Conservation (phyloP, 2,797 vertebrate species). For the Tenualosa thibaudeaui region DNA sequence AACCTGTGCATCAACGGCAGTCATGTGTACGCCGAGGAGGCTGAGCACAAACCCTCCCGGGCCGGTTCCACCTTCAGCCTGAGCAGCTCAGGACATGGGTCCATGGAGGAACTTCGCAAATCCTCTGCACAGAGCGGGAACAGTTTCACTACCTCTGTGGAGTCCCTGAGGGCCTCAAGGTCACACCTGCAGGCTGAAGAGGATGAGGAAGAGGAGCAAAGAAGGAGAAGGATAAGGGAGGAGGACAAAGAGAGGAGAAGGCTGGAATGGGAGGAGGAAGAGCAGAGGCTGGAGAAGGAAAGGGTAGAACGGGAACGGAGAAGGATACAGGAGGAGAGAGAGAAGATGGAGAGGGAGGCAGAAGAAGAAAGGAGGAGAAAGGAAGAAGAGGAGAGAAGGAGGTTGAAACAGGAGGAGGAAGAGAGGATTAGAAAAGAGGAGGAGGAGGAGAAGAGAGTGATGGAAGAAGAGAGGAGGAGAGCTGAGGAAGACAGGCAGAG, state of each 20-base stretch:
- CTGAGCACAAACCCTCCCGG: slow-evolving; percentile 57
- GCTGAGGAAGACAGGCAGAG: neutral
- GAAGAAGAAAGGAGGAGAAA: neutral
- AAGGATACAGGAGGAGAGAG: neutral
- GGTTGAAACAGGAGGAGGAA: neutral
- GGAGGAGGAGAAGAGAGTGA: slow-evolving; percentile 14
- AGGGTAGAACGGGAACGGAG: slow-evolving; percentile 30
- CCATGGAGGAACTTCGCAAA: slow-evolving; percentile 71
- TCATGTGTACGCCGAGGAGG: slow-evolving; percentile 83
- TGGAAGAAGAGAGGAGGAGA: neutral
- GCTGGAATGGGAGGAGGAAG: slow-evolving; percentile 30
- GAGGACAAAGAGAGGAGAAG: slow-evolving; percentile 30
- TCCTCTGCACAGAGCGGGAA: slow-evolving; percentile 49
- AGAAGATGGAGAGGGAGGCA: neutral
- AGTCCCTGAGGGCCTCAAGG: slow-evolving; percentile 69
- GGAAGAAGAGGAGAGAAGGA: slow-evolving; percentile 27
- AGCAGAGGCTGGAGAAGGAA: slow-evolving; percentile 39
- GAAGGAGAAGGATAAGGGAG: slow-evolving; percentile 38
- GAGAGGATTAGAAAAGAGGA: slow-evolving; percentile 26
- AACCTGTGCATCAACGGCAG: slow-evolving; percentile 91
- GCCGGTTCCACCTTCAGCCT: slow-evolving; percentile 82
- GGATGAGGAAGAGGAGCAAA: slow-evolving; percentile 49
- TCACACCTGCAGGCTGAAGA: slow-evolving; percentile 58
- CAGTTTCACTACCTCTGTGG: slow-evolving; percentile 65
- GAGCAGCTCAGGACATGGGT: slow-evolving; percentile 69